Evolutionary conservation across 2,888 invertebrate genomes (phyloP).

Genomic region (Apantesis nais): DNA sequence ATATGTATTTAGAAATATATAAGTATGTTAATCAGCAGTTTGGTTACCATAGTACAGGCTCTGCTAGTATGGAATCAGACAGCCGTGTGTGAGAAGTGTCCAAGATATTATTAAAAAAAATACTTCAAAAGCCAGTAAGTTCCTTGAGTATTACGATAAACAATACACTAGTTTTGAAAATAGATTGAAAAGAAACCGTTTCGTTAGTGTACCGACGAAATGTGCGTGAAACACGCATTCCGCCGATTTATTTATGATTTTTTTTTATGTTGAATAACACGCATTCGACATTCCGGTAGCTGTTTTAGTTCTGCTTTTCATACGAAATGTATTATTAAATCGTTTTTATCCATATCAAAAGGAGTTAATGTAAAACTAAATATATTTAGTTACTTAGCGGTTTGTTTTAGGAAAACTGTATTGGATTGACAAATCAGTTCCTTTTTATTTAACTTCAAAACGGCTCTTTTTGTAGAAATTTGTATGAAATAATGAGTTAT

Average conservation of each 20-base stretch:
- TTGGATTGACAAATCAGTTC: no score
- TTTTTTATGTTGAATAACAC: slow-evolving; percentile 26
- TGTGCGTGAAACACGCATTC: slow-evolving; percentile 34
- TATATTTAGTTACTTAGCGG: neutral
- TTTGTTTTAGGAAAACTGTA: neutral
- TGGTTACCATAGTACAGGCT: no score
- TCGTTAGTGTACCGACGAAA: slow-evolving; percentile 22
- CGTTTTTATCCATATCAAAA: neutral
- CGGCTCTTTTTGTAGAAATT: no score
- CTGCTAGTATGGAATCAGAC: no score
- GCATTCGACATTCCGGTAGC: slow-evolving; percentile 15
- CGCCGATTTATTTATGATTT: slow-evolving; percentile 23
- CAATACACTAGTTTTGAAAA: slow-evolving; percentile 10
- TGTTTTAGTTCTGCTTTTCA: neutral
- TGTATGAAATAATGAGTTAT: no score
- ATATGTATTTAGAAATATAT: no score
- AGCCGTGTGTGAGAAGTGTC: no score
- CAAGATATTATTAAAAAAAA: neutral
- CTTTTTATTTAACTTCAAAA: no score
- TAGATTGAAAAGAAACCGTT: slow-evolving; percentile 16
- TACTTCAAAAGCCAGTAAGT: neutral
- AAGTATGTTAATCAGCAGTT: no score
- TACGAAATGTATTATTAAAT: neutral
- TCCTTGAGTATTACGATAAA: neutral
- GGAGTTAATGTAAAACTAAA: neutral